Percentiles rank a stretch among this genome's conserved stretches.
Conservation (phyloP, 2,888 invertebrate species). For the Trichacis sp. region DNA sequence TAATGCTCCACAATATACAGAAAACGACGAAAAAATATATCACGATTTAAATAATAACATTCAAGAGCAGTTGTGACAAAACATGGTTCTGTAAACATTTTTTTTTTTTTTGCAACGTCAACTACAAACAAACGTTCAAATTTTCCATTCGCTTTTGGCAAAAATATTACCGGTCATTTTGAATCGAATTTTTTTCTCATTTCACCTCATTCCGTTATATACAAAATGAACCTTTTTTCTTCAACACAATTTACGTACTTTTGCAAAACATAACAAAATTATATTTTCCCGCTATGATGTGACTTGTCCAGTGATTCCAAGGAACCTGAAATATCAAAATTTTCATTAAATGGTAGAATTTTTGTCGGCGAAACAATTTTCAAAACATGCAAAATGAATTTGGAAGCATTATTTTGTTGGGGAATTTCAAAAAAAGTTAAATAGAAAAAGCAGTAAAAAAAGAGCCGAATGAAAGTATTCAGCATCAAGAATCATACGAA, state of each 20-base stretch:
- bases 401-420: too few relatives aligned
- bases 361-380: background rate
- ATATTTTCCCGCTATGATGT: conserved; percentile 63
- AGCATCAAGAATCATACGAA: too few relatives aligned
- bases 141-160: too few relatives aligned
- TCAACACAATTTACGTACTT: conserved; percentile 12
- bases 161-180: background rate
- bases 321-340: conserved; percentile 56
- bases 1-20: background rate
- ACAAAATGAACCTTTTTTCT: conserved; percentile 12
- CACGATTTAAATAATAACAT: conserved; percentile 18
- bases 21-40: conserved; percentile 20
- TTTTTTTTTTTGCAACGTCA: too few relatives aligned
- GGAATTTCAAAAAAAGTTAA: too few relatives aligned
- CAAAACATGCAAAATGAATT: conserved; percentile 3
- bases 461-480: too few relatives aligned
- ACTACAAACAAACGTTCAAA: too few relatives aligned
- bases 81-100: background rate
- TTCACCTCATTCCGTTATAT: background rate
- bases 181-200: conserved; percentile 10
- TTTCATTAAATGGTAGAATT: background rate
- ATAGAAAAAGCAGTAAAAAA: too few relatives aligned
- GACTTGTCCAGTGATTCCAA: conserved; percentile 66
- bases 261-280: conserved; percentile 49
- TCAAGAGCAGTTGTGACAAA: conserved; percentile 31